Conservation (phyloP, 2,888 invertebrate genomes). For the Agonopterix heracliana region DNA sequence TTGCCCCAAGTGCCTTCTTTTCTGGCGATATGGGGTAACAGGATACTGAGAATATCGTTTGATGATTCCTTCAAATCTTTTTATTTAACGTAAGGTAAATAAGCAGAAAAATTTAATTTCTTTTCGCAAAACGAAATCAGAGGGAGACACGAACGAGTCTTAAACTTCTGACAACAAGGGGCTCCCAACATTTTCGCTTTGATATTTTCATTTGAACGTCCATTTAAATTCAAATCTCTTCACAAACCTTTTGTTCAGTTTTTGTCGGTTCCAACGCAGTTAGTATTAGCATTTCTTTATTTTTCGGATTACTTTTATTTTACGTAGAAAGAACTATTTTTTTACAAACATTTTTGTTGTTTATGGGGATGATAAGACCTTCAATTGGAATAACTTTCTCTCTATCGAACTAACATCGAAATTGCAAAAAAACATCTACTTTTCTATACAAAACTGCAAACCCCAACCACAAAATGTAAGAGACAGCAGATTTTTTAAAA, state of each 20-base stretch:
- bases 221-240: conserved; percentile 25
- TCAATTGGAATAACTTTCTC: no score
- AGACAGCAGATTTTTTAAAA: no score
- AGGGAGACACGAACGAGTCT: not conserved
- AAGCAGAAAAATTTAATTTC: conserved; percentile 1
- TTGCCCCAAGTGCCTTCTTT: no score
- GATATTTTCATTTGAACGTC: conserved; percentile 12
- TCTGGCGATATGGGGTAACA: no score
- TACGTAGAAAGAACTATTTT: no score
- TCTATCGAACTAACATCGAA: no score
- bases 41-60: no score
- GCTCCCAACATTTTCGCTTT: conserved; percentile 5
- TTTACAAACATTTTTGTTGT: no score
- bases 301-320: not conserved
- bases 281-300: not conserved
- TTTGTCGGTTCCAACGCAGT: not conserved
- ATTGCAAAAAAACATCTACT: no score
- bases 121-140: not conserved
- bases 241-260: conserved; percentile 16
- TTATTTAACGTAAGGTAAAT: not conserved
- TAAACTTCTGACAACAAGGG: not conserved
- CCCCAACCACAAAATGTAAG: no score
- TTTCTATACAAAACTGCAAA: no score
- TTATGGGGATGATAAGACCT: no score
- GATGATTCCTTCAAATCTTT: not conserved